Percentiles rank a stretch among this genome's conserved stretches.
These are phyloP conservation scores for Ochlodes sylvanus DNA, from an alignment of 2,888 invertebrate genomes.

Conservation along the genomic window DNA sequence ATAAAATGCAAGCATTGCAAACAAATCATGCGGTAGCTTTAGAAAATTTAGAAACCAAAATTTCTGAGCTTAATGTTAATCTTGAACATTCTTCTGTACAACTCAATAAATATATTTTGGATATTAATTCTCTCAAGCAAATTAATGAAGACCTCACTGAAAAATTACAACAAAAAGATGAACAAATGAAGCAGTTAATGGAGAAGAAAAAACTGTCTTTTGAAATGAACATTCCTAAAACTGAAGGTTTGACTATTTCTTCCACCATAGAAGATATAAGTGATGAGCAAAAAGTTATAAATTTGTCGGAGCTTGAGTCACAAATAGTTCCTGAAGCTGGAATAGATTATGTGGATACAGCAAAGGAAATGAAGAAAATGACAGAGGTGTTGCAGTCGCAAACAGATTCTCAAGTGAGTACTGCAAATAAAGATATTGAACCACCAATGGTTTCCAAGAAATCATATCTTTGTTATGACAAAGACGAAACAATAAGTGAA, in stretches of 20 bases:
- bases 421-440: constrained; percentile 54
- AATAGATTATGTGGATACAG: constrained; percentile 45
- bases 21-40: constrained; percentile 53
- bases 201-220: constrained; percentile 71
- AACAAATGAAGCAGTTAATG: constrained; percentile 66
- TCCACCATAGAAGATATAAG: constrained; percentile 74
- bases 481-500: constrained; percentile 48
- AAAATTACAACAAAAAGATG: constrained; percentile 62
- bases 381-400: constrained; percentile 54
- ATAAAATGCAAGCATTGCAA: constrained; percentile 60
- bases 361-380: constrained; percentile 49
- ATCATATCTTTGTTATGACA: constrained; percentile 81
- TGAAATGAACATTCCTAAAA: constrained; percentile 81
- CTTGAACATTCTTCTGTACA: constrained; percentile 51
- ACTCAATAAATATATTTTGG: constrained; percentile 52
- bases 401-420: constrained; percentile 42
- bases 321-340: constrained; percentile 68
- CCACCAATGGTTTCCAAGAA: constrained; percentile 80
- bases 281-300: constrained; percentile 54
- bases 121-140: constrained; percentile 55
- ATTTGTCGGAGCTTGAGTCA: constrained; percentile 68
- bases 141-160: constrained; percentile 59
- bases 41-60: constrained; percentile 59
- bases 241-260: constrained; percentile 79
- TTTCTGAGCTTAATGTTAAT: constrained; percentile 66